Percentiles rank a stretch among this genome's conserved stretches.
Conservation (phyloP, 2,888 invertebrate genomes). For the Julus scandinavius region DNA sequence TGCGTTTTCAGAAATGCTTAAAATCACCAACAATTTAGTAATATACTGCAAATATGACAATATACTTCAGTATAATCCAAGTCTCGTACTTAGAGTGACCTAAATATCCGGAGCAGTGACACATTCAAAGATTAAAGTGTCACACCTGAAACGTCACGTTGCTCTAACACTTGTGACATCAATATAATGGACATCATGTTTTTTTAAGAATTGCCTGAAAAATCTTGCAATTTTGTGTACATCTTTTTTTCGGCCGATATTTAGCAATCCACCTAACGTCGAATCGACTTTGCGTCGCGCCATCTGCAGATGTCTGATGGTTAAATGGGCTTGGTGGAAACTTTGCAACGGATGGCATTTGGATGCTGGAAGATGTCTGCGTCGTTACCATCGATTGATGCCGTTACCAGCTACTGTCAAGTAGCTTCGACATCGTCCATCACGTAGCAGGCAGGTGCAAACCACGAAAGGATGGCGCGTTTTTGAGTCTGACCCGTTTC, state of each 20-base stretch:
- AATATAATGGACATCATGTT: background rate
- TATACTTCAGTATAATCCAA: too few species aligned
- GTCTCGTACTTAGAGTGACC: too few species aligned
- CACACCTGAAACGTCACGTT: too few species aligned
- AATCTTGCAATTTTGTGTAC: background rate
- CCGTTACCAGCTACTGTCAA: background rate
- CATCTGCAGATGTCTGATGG: background rate
- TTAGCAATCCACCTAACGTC: background rate
- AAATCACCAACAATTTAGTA: too few species aligned
- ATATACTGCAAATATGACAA: too few species aligned
- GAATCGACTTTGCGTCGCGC: background rate
- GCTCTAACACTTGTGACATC: too few species aligned
- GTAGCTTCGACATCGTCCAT: constrained; percentile 10
- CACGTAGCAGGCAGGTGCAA: background rate
- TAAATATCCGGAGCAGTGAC: too few species aligned
- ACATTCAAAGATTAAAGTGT: too few species aligned
- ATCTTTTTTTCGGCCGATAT: background rate
- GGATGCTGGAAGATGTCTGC: background rate
- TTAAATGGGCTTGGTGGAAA: background rate
- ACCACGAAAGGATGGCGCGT: background rate
- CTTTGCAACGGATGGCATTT: background rate
- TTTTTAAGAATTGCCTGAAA: background rate
- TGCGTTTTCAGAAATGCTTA: too few species aligned
- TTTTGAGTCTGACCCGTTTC: constrained; percentile 6
- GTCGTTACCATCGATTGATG: constrained; percentile 9